Conservation (phyloP, 2,797 vertebrate species). For the Parauchenoglanis ngamensis region DNA sequence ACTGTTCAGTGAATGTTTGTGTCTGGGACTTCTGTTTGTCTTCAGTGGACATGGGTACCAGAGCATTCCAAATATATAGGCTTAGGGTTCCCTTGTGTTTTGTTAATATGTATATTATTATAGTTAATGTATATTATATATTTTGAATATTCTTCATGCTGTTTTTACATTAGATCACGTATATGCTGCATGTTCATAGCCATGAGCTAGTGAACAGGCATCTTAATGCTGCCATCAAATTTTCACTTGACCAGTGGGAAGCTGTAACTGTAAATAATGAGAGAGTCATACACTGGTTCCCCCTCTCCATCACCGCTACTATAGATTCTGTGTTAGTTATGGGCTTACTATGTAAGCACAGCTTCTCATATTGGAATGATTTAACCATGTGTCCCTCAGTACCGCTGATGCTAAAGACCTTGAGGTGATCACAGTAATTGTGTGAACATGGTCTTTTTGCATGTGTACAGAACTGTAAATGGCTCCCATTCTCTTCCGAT, state of each 20-base stretch:
- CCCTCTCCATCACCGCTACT: constrained; percentile 39
- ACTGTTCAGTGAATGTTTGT: not conserved
- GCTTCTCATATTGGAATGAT: not conserved
- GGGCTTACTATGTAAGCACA: not conserved
- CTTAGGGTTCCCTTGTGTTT: constrained; percentile 9
- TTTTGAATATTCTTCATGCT: not conserved
- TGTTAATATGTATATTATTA: constrained; percentile 12
- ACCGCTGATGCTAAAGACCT: not conserved
- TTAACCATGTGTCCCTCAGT: not conserved
- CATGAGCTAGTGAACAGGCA: constrained; percentile 53
- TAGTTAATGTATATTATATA: not conserved
- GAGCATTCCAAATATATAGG: constrained; percentile 8
- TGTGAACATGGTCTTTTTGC: not conserved
- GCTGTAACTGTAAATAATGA: constrained; percentile 73
- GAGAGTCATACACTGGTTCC: constrained; percentile 63
- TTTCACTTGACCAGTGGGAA: constrained; percentile 72
- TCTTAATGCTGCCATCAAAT: constrained; percentile 64
- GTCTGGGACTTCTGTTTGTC: not conserved
- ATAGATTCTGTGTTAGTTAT: constrained; percentile 47
- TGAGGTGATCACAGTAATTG: not conserved
- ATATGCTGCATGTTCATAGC: constrained; percentile 1
- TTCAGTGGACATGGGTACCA: not conserved
- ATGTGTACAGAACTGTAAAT: not conserved
- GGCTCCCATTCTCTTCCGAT: not conserved
- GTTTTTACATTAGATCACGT: not conserved